Base-by-base conservation (phyloP, 2,113 vertebrate species). In the Eleginops maclovinus region DNA sequence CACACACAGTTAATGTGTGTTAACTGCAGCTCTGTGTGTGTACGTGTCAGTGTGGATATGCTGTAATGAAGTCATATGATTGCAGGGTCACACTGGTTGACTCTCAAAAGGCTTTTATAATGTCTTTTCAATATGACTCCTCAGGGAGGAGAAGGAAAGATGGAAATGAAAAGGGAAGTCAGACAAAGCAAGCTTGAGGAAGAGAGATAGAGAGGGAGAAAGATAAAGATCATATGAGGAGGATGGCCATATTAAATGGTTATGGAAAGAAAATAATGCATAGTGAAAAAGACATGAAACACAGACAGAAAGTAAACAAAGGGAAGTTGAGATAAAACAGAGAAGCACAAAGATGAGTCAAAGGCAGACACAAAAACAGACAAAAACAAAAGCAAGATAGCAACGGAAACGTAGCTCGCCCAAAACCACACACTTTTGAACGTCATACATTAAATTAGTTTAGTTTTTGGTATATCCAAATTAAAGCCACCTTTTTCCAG, bases 41-140 rank as follows among this genome's bases (percentile, higher is more conserved):
- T 53, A 31, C 64, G 22, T 58, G 46, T 72, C 17, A 70, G 59
- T 65, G 65, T 75, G 56, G 17, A 71, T 56, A 43, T 54, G 59
- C 3, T 66, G 64, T 67, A 71, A 70, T 81, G 49, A 80, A 75
- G 62, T 86, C 69, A 71, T 83, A 67, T 22, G 68, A 85, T 62
- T 72, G 71, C 60, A 75, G 58, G 51, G 82, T 49, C 71, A 85
- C 59, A 51, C 64, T 73, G 63, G 50, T 47, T 49, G 60, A 86
- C 65, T 72, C 59, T 74, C 26, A 58, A 44, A 67, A 54, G 69
- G 69, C 71, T 75, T 88, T 72, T 59, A 73, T 66, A 73, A 72
- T 53, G 46, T 26, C 13, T 71, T 73, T 79, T 77, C 51, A 67
- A 65, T 65, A 61, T 16, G 50, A 67, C n/a, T 77, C 40, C 55